phyloP scores from a whole-genome alignment of 2,888 invertebrate species.

The Kuschelorhynchus macadamiae region DNA sequence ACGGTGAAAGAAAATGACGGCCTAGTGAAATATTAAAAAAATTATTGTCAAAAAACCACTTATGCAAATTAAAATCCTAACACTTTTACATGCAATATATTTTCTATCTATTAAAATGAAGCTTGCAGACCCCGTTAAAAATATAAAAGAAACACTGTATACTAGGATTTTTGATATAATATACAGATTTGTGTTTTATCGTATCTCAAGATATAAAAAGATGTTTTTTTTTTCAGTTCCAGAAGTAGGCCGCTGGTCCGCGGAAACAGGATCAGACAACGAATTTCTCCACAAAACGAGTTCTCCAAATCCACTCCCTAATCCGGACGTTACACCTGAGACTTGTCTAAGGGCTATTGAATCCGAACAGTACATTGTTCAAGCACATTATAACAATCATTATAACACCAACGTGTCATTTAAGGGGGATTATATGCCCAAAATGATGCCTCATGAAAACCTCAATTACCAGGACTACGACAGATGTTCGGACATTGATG shows the following conservation, averaged over 20 bases:
- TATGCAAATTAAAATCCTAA: too few relatives aligned
- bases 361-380: conserved; percentile 70
- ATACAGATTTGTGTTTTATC: too few relatives aligned
- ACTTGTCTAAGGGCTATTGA: conserved; percentile 70
- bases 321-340: conserved; percentile 82
- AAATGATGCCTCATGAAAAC: conserved; percentile 65
- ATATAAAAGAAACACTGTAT: too few relatives aligned
- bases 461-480: conserved; percentile 74
- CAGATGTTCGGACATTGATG: conserved; percentile 79
- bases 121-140: too few relatives aligned
- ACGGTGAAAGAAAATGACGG: too few relatives aligned
- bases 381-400: conserved; percentile 64
- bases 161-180: too few relatives aligned
- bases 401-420: conserved; percentile 60
- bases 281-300: conserved; percentile 75
- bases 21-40: too few relatives aligned
- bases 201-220: too few relatives aligned
- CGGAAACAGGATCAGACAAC: conserved; percentile 84
- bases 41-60: too few relatives aligned
- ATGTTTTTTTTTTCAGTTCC: conserved; percentile 35
- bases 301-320: conserved; percentile 81
- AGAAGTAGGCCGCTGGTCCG: conserved; percentile 80
- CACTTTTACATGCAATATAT: too few relatives aligned
- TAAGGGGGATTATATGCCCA: conserved; percentile 65
- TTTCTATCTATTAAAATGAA: too few relatives aligned